Evolutionary conservation across 2,113 vertebrate genomes (phyloP), one percentile per base, ranked within the genome.

Genomic region (Alces alces): DNA sequence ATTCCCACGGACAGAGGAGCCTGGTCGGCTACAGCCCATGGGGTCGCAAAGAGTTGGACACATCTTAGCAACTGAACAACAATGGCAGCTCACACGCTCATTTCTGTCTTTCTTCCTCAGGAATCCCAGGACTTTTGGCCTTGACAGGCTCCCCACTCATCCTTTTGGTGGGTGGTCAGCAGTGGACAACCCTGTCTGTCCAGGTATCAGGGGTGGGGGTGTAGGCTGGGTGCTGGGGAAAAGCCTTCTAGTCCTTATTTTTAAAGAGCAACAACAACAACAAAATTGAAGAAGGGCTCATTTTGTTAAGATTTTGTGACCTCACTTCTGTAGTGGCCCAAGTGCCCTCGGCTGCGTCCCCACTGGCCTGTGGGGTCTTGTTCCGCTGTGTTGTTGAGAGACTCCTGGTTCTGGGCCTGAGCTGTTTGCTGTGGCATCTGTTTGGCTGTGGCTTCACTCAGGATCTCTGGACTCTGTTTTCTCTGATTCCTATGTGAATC

Each of bases 301-400:
- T 88, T 21, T 58, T 47, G n/a, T 50, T 88, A 11, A 17, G 2
- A n/a, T 6, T 64, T 64, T 28, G 9, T 33, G 64, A 58, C 10
- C 61, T 58, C 0, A 1, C 61, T 57, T 64, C 5, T 4, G 36
- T 50, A 4, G n/a, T 1, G 9, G 47, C 3, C 6, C 8, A 39
- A 70, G 86, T 45, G 43, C 54, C 66, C 19, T 73, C 17, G 0
- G 28, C 58, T 19, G 27, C 9, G 6, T 25, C 50, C 50, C 39
- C 36, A 10, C 1, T 19, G 76, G 15, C 52, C 39, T 2, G 0
- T 60, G 83, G 78, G 83, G 17, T 61, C 43, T 60, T 2, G 2
- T 11, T 36, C 33, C 0, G 12, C 15, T 2, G n/a, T 30, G 19
- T 43, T 3, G 0, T 10, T 45, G 15, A 4, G 25, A 36, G 39